phyloP scores from a whole-genome alignment of 2,888 invertebrate species.

The Idaea straminata region DNA sequence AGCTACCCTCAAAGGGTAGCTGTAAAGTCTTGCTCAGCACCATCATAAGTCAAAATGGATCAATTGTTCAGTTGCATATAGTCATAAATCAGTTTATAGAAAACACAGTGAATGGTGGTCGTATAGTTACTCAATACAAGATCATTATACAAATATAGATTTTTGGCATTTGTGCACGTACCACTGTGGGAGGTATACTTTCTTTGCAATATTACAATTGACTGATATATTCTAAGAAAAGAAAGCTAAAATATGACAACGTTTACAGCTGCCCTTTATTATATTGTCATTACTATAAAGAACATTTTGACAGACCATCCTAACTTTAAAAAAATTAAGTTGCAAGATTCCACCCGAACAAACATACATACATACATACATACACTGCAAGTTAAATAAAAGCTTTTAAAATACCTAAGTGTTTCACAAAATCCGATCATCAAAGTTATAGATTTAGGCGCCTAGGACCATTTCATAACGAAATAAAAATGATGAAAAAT shows the following conservation, averaged over 20 bases:
- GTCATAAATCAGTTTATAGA: slow-evolving; percentile 74
- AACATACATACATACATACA: no score
- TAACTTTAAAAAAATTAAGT: slow-evolving; percentile 2
- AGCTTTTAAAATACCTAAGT: no score
- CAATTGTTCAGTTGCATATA: slow-evolving; percentile 74
- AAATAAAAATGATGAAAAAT: no score
- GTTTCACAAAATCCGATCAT: no score
- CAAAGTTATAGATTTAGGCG: no score
- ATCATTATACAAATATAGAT: slow-evolving; percentile 80
- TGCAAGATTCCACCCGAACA: no score
- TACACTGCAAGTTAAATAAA: no score
- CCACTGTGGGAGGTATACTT: slow-evolving; percentile 70
- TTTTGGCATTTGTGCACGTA: slow-evolving; percentile 74
- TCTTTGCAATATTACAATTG: slow-evolving; percentile 56
- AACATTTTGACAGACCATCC: slow-evolving; percentile 3
- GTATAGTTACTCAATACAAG: slow-evolving; percentile 65
- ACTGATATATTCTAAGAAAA: slow-evolving; percentile 61
- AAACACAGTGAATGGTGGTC: slow-evolving; percentile 62
- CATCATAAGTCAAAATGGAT: slow-evolving; percentile 69
- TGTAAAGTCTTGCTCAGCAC: slow-evolving; percentile 54
- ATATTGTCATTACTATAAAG: slow-evolving; percentile 31
- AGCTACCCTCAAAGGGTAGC: slow-evolving; percentile 68
- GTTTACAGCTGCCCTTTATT: slow-evolving; percentile 50
- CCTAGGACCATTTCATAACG: no score
- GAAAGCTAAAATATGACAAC: slow-evolving; percentile 56